These are phyloP conservation scores for Holothuria glaberrima DNA, from an alignment of 35 echinoderm and acorn worm species.

Conservation along the genomic window DNA sequence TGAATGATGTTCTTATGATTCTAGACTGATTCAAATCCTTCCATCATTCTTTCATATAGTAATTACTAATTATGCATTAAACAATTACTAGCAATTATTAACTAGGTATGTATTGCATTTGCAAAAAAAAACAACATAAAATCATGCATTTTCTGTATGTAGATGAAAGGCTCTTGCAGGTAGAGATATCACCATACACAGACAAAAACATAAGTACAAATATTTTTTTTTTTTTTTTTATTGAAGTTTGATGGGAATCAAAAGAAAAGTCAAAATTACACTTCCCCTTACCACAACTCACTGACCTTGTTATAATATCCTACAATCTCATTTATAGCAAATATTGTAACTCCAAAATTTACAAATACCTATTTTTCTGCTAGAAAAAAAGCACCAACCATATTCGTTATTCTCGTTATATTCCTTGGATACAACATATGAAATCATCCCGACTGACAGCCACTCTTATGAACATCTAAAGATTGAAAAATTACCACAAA, in stretches of 20 bases:
- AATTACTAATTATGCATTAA: too few relatives aligned
- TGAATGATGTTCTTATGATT: too few relatives aligned
- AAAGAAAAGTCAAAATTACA: constrained; percentile 45
- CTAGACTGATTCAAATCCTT: too few relatives aligned
- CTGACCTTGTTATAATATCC: constrained; percentile 48
- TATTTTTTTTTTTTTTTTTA: constrained; percentile 11
- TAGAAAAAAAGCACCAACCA: constrained; percentile 48
- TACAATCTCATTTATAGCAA: constrained; percentile 23
- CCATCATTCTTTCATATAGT: too few relatives aligned
- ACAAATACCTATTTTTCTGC: constrained; percentile 49
- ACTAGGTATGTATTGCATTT: too few relatives aligned
- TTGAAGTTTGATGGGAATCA: constrained; percentile 39
- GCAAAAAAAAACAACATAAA: too few relatives aligned
- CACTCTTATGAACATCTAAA: background rate
- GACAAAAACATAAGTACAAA: background rate
- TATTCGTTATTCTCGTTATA: constrained; percentile 16
- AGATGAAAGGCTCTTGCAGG: too few relatives aligned
- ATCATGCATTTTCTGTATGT: too few relatives aligned
- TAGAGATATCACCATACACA: too few relatives aligned
- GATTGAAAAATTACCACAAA: background rate
- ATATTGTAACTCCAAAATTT: constrained; percentile 52
- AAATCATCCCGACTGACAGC: background rate
- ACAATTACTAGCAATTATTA: too few relatives aligned
- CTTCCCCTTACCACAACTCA: constrained; percentile 15
- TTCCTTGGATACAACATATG: background rate